phyloP scores from a whole-genome alignment of 2,888 invertebrate species.

The Anagyrus pseudococci region DNA sequence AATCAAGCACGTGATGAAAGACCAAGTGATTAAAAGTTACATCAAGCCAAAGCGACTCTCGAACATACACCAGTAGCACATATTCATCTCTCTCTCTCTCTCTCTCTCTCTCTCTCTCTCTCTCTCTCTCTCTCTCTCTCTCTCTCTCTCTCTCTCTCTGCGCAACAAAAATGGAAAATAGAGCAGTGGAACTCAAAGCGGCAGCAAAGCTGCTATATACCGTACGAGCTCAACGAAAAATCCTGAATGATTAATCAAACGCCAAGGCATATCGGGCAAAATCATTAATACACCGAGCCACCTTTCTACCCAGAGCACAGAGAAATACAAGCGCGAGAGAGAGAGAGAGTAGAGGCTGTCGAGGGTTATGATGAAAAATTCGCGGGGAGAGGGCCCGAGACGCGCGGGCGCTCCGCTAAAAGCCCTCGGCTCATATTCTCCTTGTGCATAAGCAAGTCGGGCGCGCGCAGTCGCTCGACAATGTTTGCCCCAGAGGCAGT shows the following conservation, averaged over 20 bases:
- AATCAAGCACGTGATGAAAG: too few species aligned
- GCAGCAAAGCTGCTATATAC: neutral
- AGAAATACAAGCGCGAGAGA: too few species aligned
- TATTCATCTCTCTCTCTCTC: too few species aligned
- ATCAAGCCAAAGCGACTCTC: too few species aligned
- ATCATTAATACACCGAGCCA: slow-evolving; percentile 1
- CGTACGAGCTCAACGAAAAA: neutral
- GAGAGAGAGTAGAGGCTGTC: neutral
- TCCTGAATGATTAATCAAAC: slow-evolving; percentile 23
- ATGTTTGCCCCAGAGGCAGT: neutral
- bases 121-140: too few species aligned
- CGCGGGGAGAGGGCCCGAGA: neutral
- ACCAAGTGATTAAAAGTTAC: too few species aligned
- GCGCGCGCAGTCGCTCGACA: neutral
- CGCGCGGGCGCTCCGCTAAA: slow-evolving; percentile 5
- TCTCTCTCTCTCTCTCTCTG: too few species aligned
- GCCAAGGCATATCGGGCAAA: neutral
- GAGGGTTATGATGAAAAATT: slow-evolving; percentile 28
- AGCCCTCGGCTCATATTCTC: slow-evolving; percentile 28
- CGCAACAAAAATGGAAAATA: too few species aligned
- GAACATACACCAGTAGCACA: too few species aligned
- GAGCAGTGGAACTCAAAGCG: too few species aligned
- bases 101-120: too few species aligned
- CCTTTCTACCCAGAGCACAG: neutral
- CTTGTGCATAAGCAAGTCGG: slow-evolving; percentile 34